Percentiles rank a stretch among this genome's conserved stretches.
These are phyloP conservation scores for Drosophila kohkoa DNA, from an alignment of 1,140 invertebrate species.

Conservation along the genomic window DNA sequence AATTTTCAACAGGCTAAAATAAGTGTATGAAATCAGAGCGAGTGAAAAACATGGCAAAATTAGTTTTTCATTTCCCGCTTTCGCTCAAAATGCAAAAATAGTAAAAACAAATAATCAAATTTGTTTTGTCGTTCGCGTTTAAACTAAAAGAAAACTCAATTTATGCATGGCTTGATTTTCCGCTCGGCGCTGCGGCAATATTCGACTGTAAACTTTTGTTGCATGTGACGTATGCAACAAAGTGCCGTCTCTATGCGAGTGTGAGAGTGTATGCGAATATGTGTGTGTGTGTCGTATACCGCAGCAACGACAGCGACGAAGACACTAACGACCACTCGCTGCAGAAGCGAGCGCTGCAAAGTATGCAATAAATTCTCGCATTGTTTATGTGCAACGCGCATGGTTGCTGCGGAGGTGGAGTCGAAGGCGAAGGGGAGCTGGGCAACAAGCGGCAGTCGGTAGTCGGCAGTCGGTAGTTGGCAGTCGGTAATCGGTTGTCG, in stretches of 20 bases:
- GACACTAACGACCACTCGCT: slow-evolving; percentile 60
- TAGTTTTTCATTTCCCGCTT: neutral
- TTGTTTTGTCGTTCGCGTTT: neutral
- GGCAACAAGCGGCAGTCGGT: slow-evolving; percentile 3
- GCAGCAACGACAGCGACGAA: slow-evolving; percentile 38
- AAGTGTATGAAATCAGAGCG: slow-evolving; percentile 57
- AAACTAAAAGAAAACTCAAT: slow-evolving; percentile 43
- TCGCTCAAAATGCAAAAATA: neutral
- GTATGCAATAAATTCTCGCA: slow-evolving; percentile 82
- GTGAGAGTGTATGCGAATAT: slow-evolving; percentile 13
- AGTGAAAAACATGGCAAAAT: slow-evolving; percentile 46
- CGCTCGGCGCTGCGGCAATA: slow-evolving; percentile 30
- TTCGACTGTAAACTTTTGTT: slow-evolving; percentile 57
- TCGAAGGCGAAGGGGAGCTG: neutral
- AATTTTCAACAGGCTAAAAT: slow-evolving; percentile 57
- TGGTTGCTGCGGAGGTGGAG: neutral
- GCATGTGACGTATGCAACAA: slow-evolving; percentile 76
- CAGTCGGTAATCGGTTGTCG: neutral
- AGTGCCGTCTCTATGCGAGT: slow-evolving; percentile 54
- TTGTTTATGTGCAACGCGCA: slow-evolving; percentile 76
- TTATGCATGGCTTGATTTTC: slow-evolving; percentile 66
- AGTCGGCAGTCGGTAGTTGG: neutral
- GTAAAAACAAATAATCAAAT: slow-evolving; percentile 18
- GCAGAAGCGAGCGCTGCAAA: slow-evolving; percentile 68
- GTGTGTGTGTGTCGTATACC: slow-evolving; percentile 48